These are phyloP conservation scores for Aleadryas rufinucha DNA, from an alignment of 2,113 vertebrate genomes.

Conservation along the genomic window DNA sequence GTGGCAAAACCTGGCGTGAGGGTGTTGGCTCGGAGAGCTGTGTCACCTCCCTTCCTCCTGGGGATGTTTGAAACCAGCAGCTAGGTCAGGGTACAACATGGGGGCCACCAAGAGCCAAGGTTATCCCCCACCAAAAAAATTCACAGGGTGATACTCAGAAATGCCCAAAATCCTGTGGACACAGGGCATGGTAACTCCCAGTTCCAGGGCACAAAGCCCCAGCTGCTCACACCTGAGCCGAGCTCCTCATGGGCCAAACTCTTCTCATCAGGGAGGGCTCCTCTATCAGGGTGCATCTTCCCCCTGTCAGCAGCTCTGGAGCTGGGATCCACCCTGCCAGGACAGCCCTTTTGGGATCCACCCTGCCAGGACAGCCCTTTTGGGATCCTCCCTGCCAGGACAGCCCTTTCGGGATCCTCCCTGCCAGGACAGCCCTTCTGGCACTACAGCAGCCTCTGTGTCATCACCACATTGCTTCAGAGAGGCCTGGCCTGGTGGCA, in stretches of 20 bases:
- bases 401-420: background rate
- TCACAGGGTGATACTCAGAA: background rate
- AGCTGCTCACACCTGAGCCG: background rate
- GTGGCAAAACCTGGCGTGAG: background rate
- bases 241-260: background rate
- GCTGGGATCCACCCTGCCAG: background rate
- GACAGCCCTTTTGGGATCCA: background rate
- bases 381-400: background rate
- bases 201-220: background rate
- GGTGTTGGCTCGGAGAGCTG: background rate
- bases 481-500: background rate
- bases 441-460: background rate
- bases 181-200: no score
- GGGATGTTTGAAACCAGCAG: background rate
- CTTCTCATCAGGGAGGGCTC: background rate
- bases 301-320: background rate
- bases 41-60: background rate
- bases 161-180: no score
- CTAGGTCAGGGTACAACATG: fast-evolving
- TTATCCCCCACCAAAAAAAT: background rate
- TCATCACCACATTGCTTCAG: background rate
- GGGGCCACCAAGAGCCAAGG: no score
- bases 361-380: background rate
- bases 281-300: background rate
- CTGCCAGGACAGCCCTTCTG: background rate